Evolutionary conservation across 2,113 vertebrate genomes (phyloP), one percentile per base, ranked within the genome.

Genomic region (Stigmatopora argus): DNA sequence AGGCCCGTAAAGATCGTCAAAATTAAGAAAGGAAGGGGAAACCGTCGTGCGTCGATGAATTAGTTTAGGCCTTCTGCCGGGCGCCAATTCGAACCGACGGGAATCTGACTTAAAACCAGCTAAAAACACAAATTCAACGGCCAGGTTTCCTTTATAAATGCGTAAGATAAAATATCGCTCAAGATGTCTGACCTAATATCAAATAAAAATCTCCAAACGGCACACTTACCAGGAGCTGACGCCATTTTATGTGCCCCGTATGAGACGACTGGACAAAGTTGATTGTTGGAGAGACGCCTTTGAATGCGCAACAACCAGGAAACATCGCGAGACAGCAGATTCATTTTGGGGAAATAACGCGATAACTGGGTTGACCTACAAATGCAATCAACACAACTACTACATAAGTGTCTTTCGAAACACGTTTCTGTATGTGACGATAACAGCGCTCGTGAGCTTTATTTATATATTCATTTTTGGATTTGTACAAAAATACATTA

Each of bases 191-290:
- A 71, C 34, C 10, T 1, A 0, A 31, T 35, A 0, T 1, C 0
- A 18, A 56, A 45, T 13, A 12, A 35, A 23, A 5, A 10, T 1
- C 15, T 6, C 3, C 5, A 0, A 71, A 49, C 51, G 62, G 1
- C 56, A 14, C 12, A 87, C 87, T 83, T 23, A 90, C 90, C 89
- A 9, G 88, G 83, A 70, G 86, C 86, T 56, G 90, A 87, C 87
- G 90, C 90, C 90, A 91, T 91, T 88, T 87, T 88, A 72, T 59
- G 23, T 56, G 53, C 10, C 47, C 64, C 64, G 46, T 49, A 57
- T 9, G 34, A 71, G 52, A 78, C 69, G 71, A 84, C 64, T 67
- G 69, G 62, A 73, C 41, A 19, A 44, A 48, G 57, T 14, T 21
- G 3, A 8, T 18, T 35, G 67, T 3, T 0, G 17, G 7, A 59